Conservation (phyloP, 2,113 vertebrate species). For the Chamaetylas fuelleborni region DNA sequence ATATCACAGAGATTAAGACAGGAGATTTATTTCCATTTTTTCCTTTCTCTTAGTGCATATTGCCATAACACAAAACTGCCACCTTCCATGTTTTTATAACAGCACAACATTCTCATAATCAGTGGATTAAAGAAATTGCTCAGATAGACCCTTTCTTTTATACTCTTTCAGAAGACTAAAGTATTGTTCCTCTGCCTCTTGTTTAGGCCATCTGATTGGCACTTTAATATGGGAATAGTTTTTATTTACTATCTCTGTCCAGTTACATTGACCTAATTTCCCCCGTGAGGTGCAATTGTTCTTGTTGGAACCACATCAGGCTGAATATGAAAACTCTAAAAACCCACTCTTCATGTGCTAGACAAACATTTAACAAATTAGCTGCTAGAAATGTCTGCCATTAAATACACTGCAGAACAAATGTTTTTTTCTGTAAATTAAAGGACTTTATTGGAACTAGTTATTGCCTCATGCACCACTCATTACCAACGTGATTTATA, state of each 20-base stretch:
- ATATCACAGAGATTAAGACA: neutral
- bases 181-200: neutral
- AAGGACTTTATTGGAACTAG: slow-evolving; percentile 6
- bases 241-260: neutral
- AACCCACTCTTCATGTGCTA: neutral
- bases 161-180: neutral
- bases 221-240: neutral
- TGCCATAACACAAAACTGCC: neutral
- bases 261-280: neutral
- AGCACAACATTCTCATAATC: neutral
- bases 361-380: slow-evolving; percentile 26
- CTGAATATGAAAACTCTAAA: neutral
- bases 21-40: neutral
- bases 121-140: neutral
- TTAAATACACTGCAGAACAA: slow-evolving; percentile 16
- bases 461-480: slow-evolving; percentile 31
- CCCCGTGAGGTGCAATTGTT: neutral
- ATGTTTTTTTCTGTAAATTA: slow-evolving; percentile 13
- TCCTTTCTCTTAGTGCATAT: neutral
- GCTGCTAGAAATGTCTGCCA: slow-evolving; percentile 15
- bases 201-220: neutral
- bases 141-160: neutral
- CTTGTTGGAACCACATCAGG: slow-evolving; percentile 28
- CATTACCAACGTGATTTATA: slow-evolving; percentile 19
- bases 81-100: neutral